Percentiles rank a stretch among this genome's conserved stretches.
phyloP scores from a whole-genome alignment of 2,888 invertebrate species.

The Himalopsyche anomala region DNA sequence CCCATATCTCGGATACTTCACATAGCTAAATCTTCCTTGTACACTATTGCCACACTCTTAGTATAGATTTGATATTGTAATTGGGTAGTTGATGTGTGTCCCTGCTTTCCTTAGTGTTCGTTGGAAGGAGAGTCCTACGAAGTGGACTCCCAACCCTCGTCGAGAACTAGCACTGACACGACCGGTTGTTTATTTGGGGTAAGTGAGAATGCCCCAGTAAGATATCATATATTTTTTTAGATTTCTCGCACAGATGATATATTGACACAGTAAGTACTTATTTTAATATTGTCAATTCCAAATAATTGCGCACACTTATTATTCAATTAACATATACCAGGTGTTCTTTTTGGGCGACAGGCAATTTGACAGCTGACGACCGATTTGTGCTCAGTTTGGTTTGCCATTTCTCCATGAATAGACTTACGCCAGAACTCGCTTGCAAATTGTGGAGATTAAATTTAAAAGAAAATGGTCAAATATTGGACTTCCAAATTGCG shows the following conservation, averaged over 20 bases:
- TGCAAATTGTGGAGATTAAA: too few species aligned
- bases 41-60: not conserved
- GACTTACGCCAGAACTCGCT: too few species aligned
- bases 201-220: slow-evolving; percentile 62
- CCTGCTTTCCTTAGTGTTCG: slow-evolving; percentile 67
- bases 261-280: not conserved
- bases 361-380: too few species aligned
- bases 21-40: not conserved
- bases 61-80: not conserved
- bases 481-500: too few species aligned
- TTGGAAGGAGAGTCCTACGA: slow-evolving; percentile 69
- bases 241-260: not conserved
- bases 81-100: slow-evolving; percentile 61
- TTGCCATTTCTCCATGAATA: too few species aligned
- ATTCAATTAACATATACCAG: too few species aligned
- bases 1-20: too few species aligned
- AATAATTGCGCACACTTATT: too few species aligned
- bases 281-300: not conserved
- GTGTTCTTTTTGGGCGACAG: too few species aligned
- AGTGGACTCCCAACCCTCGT: slow-evolving; percentile 70
- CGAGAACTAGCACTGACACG: slow-evolving; percentile 71
- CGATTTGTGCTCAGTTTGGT: too few species aligned
- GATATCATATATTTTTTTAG: not conserved
- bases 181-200: slow-evolving; percentile 74
- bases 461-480: too few species aligned